phyloP scores from a whole-genome alignment of 2,888 invertebrate genomes.

The Anthophora plumipes region DNA sequence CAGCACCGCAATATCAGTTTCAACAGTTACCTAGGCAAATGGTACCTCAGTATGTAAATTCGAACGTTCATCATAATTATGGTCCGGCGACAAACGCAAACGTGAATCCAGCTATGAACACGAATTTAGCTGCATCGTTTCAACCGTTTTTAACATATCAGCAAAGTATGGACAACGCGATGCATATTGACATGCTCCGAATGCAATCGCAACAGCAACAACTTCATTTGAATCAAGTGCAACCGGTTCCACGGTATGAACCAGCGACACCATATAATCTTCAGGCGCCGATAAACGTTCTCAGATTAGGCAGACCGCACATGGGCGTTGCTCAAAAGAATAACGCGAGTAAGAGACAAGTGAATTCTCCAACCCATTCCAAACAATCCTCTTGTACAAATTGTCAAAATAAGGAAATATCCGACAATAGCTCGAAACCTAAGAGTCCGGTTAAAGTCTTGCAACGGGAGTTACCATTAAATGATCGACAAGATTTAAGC shows the following conservation, averaged over 20 bases:
- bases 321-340: conserved; percentile 74
- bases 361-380: conserved; percentile 72
- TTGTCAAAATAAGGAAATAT: conserved; percentile 64
- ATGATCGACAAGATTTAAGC: conserved; percentile 59
- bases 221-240: conserved; percentile 66
- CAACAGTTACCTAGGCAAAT: conserved; percentile 76
- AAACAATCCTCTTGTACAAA: conserved; percentile 61
- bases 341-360: conserved; percentile 69
- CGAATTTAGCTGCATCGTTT: conserved; percentile 65
- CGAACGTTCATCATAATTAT: conserved; percentile 71
- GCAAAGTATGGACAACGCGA: conserved; percentile 70
- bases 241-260: conserved; percentile 69
- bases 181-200: conserved; percentile 71
- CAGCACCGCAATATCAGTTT: conserved; percentile 74
- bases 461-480: conserved; percentile 58
- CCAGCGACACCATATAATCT: conserved; percentile 50
- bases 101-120: conserved; percentile 64
- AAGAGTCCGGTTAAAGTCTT: conserved; percentile 76
- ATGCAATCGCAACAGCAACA: conserved; percentile 71
- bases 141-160: conserved; percentile 67
- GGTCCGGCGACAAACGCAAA: conserved; percentile 51
- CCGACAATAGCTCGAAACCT: conserved; percentile 66
- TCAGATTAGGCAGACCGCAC: conserved; percentile 69
- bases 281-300: conserved; percentile 61
- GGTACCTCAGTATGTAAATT: conserved; percentile 76